phyloP scores from a whole-genome alignment of 2,113 vertebrate genomes.

The Rhinolophus ferrumequinum region DNA sequence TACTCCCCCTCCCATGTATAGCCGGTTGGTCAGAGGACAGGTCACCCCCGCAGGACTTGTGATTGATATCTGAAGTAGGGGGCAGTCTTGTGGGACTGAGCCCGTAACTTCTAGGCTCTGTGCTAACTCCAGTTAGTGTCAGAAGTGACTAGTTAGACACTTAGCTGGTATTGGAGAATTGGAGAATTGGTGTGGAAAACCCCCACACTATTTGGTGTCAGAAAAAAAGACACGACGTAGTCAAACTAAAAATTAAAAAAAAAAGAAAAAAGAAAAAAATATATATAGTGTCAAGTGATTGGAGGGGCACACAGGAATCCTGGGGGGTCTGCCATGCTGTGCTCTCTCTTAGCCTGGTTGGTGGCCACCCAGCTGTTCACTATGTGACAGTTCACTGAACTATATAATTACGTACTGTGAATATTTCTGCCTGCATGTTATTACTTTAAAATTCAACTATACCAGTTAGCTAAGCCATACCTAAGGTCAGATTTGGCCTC shows the following conservation, averaged over 20 bases:
- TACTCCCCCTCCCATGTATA: accelerated
- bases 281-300: background rate
- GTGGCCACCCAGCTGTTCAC: background rate
- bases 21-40: background rate
- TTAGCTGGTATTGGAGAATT: background rate
- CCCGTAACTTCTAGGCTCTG: no score
- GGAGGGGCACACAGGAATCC: background rate
- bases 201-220: accelerated
- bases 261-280: no score
- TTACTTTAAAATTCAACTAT: background rate
- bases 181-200: background rate
- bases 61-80: accelerated
- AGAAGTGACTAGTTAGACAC: background rate
- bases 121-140: accelerated
- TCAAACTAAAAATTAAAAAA: background rate
- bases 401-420: accelerated
- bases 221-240: background rate
- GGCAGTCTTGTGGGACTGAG: no score
- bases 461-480: background rate
- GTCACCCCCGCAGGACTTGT: background rate
- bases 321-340: accelerated
- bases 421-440: background rate
- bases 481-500: background rate
- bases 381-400: background rate
- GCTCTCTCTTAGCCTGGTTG: accelerated